Percentiles rank a stretch among this genome's conserved stretches.
These are phyloP conservation scores for Lipotes vexillifer DNA, from an alignment of 2,113 vertebrate species.

Conservation along the genomic window DNA sequence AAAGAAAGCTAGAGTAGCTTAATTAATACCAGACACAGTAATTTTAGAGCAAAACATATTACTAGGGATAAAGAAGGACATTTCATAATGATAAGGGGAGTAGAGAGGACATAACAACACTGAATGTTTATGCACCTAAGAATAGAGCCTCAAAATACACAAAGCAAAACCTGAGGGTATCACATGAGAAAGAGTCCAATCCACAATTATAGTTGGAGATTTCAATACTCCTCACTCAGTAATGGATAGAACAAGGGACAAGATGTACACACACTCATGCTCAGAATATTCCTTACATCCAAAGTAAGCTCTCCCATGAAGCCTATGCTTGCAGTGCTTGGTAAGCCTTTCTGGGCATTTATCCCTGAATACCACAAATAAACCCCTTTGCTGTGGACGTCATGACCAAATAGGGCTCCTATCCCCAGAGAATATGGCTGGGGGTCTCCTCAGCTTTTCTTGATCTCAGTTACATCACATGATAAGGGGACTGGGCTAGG, in stretches of 20 bases:
- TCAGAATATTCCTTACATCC: not conserved
- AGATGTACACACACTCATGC: not conserved
- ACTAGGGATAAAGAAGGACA: not conserved
- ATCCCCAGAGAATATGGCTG: not conserved
- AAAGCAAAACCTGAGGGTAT: not conserved
- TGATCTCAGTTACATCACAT: not conserved
- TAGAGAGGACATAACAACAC: not conserved
- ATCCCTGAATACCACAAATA: not conserved
- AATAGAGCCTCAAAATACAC: not conserved
- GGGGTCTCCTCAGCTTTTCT: not conserved
- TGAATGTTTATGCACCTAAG: not conserved
- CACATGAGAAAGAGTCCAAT: not conserved
- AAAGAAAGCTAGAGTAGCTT: not conserved
- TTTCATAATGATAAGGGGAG: not conserved
- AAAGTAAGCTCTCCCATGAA: not conserved
- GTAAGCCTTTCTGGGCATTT: not conserved
- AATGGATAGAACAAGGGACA: not conserved
- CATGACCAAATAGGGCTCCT: not conserved
- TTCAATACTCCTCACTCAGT: not conserved
- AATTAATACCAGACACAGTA: not conserved
- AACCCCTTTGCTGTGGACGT: accelerated
- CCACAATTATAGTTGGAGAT: not conserved
- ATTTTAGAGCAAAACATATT: not conserved
- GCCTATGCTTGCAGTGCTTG: accelerated
- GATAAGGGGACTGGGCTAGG: not conserved